These are phyloP conservation scores for Scaptomyza graminum DNA, from an alignment of 1,140 invertebrate species.

Conservation along the genomic window DNA sequence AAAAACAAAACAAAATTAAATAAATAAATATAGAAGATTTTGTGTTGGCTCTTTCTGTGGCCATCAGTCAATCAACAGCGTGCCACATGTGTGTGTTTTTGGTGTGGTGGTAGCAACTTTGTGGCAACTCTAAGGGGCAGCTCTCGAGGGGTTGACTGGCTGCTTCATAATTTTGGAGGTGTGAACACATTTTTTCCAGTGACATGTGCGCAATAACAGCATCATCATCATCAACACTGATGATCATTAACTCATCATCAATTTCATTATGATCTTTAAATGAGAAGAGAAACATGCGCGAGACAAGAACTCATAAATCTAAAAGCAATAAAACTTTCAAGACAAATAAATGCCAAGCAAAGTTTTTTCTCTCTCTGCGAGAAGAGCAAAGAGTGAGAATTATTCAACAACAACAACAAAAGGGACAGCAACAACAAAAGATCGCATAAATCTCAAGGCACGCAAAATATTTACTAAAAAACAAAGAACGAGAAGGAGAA, in stretches of 20 bases:
- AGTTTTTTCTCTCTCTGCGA: too few relatives aligned
- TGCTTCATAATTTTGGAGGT: conserved; percentile 61
- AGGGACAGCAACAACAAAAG: conserved; percentile 42
- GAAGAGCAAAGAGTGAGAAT: conserved; percentile 14
- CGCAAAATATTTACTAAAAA: conserved; percentile 73
- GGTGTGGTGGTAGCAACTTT: background rate
- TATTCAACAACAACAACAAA: conserved; percentile 19
- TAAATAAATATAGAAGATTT: too few relatives aligned
- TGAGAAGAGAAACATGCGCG: conserved; percentile 34
- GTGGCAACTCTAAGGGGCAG: conserved; percentile 3
- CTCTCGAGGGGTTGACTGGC: background rate
- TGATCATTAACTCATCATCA: background rate
- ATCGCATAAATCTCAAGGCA: conserved; percentile 70
- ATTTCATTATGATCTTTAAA: conserved; percentile 31
- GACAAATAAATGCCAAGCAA: conserved; percentile 75
- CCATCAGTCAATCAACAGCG: conserved; percentile 63
- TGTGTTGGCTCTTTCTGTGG: background rate
- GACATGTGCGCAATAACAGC: conserved; percentile 30
- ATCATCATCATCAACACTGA: conserved; percentile 13
- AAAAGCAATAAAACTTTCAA: conserved; percentile 83
- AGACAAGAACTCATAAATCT: conserved; percentile 74
- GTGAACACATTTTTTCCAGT: conserved; percentile 55
- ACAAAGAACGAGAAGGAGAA: conserved; percentile 20
- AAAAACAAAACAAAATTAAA: too few relatives aligned
- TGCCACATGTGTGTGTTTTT: conserved; percentile 10